Evolutionary conservation across 2,797 vertebrate genomes (phyloP).

Genomic region (Enteromius viviparus): DNA sequence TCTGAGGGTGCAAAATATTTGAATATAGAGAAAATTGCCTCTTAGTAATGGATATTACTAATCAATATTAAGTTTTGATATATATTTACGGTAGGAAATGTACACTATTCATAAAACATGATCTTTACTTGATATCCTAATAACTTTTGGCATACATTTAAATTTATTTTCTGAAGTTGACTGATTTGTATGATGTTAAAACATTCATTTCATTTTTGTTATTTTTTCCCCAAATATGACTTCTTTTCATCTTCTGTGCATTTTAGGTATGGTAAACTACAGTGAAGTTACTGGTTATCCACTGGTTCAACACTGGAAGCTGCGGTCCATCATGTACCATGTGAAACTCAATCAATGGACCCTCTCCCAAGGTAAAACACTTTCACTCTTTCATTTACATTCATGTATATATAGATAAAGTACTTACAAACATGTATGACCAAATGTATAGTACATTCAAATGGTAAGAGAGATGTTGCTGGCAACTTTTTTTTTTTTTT

Average conservation of each 20-base stretch:
- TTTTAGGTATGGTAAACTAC: slow-evolving; percentile 98
- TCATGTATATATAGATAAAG: background rate
- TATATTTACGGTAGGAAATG: too few species aligned
- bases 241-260: background rate
- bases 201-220: background rate
- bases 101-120: too few species aligned
- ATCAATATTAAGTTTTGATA: too few species aligned
- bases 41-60: too few species aligned
- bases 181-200: too few species aligned
- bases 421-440: background rate
- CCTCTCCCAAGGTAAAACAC: slow-evolving; percentile 88
- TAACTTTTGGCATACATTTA: too few species aligned
- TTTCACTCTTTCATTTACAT: slow-evolving; percentile 21
- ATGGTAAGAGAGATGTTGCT: background rate
- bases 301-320: slow-evolving; percentile 92
- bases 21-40: too few species aligned
- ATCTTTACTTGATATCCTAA: too few species aligned
- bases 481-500: background rate
- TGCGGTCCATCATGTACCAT: slow-evolving; percentile 92
- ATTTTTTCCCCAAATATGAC: background rate
- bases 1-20: too few species aligned
- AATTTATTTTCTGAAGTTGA: too few species aligned
- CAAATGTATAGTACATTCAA: background rate
- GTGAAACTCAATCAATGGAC: slow-evolving; percentile 93
- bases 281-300: slow-evolving; percentile 96